Conservation (phyloP, 2,797 vertebrate genomes). For the Caiman crocodilus region DNA sequence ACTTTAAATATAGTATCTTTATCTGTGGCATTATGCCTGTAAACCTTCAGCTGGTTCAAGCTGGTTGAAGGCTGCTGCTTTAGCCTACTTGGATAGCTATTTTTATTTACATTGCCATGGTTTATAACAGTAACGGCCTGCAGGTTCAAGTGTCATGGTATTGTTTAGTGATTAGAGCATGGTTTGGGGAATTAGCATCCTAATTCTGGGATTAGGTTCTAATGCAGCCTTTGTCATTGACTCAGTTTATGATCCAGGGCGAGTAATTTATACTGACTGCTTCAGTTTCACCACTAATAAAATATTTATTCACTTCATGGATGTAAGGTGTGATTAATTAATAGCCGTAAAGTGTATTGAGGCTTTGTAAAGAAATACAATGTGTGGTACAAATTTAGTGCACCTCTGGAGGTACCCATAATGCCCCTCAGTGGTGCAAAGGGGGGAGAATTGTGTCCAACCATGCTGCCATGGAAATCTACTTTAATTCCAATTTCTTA, state of each 20-base stretch:
- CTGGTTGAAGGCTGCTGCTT: too few species aligned
- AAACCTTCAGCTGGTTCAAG: neutral
- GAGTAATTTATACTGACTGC: neutral
- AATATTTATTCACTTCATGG: neutral
- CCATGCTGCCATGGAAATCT: neutral
- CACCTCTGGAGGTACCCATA: neutral
- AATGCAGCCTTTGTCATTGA: accelerated
- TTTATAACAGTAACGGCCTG: too few species aligned
- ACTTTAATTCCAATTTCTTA: neutral
- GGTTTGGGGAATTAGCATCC: too few species aligned
- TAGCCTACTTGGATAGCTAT: too few species aligned
- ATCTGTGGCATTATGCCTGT: neutral
- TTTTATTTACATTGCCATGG: too few species aligned
- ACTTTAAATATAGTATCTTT: neutral
- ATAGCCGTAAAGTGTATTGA: neutral
- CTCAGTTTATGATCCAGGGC: neutral
- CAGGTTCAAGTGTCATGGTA: too few species aligned
- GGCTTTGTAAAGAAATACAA: neutral
- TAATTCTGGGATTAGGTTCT: neutral
- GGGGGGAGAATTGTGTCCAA: neutral
- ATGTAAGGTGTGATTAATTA: neutral
- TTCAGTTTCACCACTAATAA: neutral
- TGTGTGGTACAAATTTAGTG: neutral
- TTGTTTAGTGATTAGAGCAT: too few species aligned
- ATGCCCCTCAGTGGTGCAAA: neutral